phyloP scores from a whole-genome alignment of 2,113 vertebrate genomes.

The Eurypyga helias region DNA sequence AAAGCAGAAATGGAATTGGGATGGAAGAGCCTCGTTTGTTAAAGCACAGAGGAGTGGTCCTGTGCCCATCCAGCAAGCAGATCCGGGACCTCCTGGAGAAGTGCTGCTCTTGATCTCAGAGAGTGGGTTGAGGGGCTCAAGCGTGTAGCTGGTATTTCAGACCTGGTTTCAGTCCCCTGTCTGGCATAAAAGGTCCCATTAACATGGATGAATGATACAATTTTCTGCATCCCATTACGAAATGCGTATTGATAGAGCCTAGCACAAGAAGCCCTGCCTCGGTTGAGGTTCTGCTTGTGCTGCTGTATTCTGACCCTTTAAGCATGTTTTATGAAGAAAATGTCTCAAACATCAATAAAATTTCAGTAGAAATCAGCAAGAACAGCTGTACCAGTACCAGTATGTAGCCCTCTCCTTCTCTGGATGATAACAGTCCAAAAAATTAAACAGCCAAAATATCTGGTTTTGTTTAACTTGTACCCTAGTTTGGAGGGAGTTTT shows the following conservation, averaged over 20 bases:
- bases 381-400: not conserved
- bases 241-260: not conserved
- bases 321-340: not conserved
- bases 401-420: not conserved
- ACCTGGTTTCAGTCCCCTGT: not conserved
- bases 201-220: fast-evolving
- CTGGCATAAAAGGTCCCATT: not conserved
- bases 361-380: not conserved
- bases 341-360: fast-evolving
- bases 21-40: not conserved
- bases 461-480: not conserved
- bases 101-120: not conserved
- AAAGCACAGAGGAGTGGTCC: not conserved
- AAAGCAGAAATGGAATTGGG: not conserved
- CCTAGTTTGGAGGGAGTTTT: not conserved
- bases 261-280: not conserved
- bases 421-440: not conserved
- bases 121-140: not conserved
- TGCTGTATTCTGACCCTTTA: not conserved
- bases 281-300: not conserved
- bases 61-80: not conserved
- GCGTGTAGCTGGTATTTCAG: not conserved
- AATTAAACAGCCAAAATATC: not conserved
- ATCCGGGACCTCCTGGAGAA: not conserved
- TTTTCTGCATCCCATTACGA: not conserved